phyloP scores from a whole-genome alignment of 1,140 invertebrate genomes.

The Scaptomyza pallida region DNA sequence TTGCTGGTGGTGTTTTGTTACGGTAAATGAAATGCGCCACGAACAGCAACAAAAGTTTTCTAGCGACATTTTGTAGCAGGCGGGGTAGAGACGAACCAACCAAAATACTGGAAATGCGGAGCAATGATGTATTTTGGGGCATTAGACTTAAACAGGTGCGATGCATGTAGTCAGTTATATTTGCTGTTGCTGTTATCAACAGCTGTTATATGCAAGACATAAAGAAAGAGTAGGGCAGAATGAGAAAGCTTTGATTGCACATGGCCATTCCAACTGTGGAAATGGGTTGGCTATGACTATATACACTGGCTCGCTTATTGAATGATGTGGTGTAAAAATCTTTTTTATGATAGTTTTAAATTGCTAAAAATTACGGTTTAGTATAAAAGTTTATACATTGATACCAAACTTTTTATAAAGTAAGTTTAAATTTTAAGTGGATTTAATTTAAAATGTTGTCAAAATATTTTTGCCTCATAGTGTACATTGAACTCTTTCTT shows the following conservation, averaged over 20 bases:
- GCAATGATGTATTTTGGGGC: constrained; percentile 46
- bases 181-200: constrained; percentile 62
- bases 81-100: background rate
- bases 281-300: too few relatives aligned
- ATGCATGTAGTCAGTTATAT: constrained; percentile 33
- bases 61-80: constrained; percentile 23
- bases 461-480: too few relatives aligned
- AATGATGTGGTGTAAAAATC: too few relatives aligned
- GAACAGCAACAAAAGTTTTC: constrained; percentile 23
- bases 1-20: constrained; percentile 33
- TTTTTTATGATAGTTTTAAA: too few relatives aligned
- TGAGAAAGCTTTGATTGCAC: background rate
- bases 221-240: constrained; percentile 8
- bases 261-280: background rate
- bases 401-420: too few relatives aligned
- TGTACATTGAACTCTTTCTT: too few relatives aligned
- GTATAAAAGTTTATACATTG: too few relatives aligned
- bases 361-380: too few relatives aligned
- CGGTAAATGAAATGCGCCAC: constrained; percentile 38
- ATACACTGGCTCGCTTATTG: too few relatives aligned
- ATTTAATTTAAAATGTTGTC: too few relatives aligned
- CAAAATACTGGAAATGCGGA: constrained; percentile 19
- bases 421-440: too few relatives aligned
- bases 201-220: constrained; percentile 40
- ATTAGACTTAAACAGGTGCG: constrained; percentile 70